phyloP scores from a whole-genome alignment of 1,140 invertebrate genomes.

The Bombus huntii region DNA sequence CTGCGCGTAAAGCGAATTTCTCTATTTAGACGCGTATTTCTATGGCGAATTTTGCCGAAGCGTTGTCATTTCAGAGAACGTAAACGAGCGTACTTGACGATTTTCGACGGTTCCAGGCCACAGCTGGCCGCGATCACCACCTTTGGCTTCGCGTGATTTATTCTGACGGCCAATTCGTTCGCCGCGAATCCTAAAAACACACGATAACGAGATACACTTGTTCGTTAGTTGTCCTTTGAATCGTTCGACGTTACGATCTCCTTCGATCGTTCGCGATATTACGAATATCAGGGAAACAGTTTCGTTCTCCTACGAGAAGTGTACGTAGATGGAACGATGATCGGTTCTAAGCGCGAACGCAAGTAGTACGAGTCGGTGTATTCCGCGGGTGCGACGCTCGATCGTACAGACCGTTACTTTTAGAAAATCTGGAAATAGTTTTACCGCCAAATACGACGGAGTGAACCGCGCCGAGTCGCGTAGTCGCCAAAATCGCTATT shows the following conservation, averaged over 20 bases:
- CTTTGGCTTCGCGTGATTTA: conserved; percentile 94
- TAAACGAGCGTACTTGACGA: conserved; percentile 85
- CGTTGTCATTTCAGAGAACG: neutral
- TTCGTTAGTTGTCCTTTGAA: neutral
- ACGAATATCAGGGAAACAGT: fast-evolving
- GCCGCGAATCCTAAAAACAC: conserved; percentile 90
- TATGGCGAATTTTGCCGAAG: no score
- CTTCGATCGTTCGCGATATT: neutral
- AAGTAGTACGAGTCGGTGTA: neutral
- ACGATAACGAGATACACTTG: no score
- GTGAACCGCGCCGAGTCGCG: conserved; percentile 92
- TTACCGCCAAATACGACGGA: conserved; percentile 94
- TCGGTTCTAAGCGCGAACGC: no score
- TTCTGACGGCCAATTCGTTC: conserved; percentile 91
- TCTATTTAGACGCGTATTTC: no score
- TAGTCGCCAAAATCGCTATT: conserved; percentile 92
- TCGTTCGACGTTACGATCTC: neutral
- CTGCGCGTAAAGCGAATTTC: conserved; percentile 76
- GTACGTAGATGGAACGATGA: no score
- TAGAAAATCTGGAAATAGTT: neutral
- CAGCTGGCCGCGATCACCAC: conserved; percentile 95
- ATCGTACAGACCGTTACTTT: neutral
- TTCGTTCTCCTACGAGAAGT: fast-evolving
- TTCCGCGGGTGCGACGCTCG: neutral
- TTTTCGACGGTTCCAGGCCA: conserved; percentile 93